phyloP scores from a whole-genome alignment of 2,888 invertebrate species.

The Caenorhabditis wallacei region DNA sequence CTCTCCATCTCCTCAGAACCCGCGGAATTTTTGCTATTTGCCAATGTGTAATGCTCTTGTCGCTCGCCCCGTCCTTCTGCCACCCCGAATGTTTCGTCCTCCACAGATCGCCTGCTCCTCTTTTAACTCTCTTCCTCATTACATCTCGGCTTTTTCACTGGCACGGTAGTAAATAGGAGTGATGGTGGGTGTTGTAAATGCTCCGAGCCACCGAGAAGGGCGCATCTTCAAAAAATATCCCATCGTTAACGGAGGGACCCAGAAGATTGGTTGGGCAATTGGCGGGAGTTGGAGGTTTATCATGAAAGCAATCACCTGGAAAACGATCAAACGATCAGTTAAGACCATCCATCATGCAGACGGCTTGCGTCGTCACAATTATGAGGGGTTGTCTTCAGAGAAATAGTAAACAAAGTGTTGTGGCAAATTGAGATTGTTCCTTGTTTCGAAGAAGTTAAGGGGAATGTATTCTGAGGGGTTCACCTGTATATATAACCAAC shows the following conservation, averaged over 20 bases:
- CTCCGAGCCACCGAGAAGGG: not conserved
- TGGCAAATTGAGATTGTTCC: not conserved
- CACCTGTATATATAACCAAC: not conserved
- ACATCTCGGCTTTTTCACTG: constrained; percentile 50
- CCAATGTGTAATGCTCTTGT: constrained; percentile 67
- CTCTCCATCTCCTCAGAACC: constrained; percentile 54
- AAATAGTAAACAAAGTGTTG: constrained; percentile 17
- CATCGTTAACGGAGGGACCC: constrained; percentile 21
- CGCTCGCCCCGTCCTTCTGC: constrained; percentile 53
- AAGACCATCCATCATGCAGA: constrained; percentile 47
- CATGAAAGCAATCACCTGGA: constrained; percentile 33
- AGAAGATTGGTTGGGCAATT: constrained; percentile 5
- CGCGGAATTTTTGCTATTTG: constrained; percentile 57
- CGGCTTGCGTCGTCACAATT: constrained; percentile 35
- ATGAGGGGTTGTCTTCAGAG: constrained; percentile 31
- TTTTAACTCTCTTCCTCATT: constrained; percentile 55
- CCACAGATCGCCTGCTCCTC: constrained; percentile 49
- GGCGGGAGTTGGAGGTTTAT: constrained; percentile 26
- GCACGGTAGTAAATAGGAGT: constrained; percentile 64
- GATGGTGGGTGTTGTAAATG: constrained; percentile 62
- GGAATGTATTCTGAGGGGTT: not conserved
- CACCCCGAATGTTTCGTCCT: constrained; percentile 59
- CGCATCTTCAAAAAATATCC: constrained; percentile 19
- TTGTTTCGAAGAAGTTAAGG: not conserved
- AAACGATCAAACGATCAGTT: constrained; percentile 43